Evolutionary conservation across 2,797 vertebrate genomes (phyloP).

Genomic region (Triplophysa bombifrons): DNA sequence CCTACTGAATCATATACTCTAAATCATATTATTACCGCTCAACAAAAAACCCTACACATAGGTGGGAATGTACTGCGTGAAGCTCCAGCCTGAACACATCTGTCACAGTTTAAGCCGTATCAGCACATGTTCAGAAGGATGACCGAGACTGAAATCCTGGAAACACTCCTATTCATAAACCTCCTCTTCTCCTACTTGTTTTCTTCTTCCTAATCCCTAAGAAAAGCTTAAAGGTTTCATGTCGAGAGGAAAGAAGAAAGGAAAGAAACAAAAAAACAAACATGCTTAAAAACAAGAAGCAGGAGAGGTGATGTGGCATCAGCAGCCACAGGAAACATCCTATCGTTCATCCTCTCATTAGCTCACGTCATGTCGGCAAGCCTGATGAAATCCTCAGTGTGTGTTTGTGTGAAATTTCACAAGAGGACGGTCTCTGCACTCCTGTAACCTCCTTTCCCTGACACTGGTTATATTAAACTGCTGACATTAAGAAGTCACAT

Average conservation of each 20-base stretch:
- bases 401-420: constrained; percentile 22
- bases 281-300: not conserved
- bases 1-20: not conserved
- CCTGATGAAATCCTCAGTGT: constrained; percentile 1
- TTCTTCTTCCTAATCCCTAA: not conserved
- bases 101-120: not conserved
- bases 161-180: not conserved
- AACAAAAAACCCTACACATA: no score
- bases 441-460: constrained; percentile 15
- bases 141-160: not conserved
- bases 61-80: no score
- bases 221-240: not conserved
- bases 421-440: constrained; percentile 19
- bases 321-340: constrained; percentile 12
- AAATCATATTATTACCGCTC: no score
- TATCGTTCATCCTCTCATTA: constrained; percentile 9
- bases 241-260: not conserved
- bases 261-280: not conserved
- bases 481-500: constrained; percentile 77
- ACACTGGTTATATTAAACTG: constrained; percentile 74
- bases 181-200: not conserved
- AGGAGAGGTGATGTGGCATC: constrained; percentile 3
- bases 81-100: not conserved
- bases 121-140: not conserved
- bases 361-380: not conserved